Conservation (phyloP, 2,888 invertebrate genomes). For the Deilephila elpenor region DNA sequence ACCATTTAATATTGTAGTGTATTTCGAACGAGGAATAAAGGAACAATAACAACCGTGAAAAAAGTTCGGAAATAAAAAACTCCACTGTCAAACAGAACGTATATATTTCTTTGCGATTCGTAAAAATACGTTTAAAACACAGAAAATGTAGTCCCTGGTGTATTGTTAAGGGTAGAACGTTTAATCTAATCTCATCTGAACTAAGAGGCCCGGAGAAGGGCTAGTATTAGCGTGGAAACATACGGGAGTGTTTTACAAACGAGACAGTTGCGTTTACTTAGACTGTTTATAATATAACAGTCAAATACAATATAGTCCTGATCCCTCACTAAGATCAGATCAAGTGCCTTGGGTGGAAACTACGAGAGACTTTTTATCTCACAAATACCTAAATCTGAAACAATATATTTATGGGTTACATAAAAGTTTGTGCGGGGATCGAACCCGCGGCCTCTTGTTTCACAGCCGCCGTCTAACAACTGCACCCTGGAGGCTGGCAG, state of each 20-base stretch:
- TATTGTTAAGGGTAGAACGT: constrained; percentile 58
- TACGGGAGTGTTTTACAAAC: constrained; percentile 38
- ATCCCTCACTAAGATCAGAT: not conserved
- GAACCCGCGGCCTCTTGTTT: not conserved
- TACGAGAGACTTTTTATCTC: not conserved
- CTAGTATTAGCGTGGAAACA: constrained; percentile 45
- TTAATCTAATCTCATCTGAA: constrained; percentile 63
- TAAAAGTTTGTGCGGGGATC: not conserved
- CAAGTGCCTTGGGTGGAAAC: not conserved
- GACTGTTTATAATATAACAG: not conserved
- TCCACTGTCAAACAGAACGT: constrained; percentile 2
- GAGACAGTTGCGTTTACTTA: constrained; percentile 1
- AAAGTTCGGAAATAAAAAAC: constrained; percentile 9
- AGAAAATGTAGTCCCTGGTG: constrained; percentile 55
- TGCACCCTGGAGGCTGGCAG: not conserved
- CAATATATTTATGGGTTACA: not conserved
- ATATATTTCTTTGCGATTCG: constrained; percentile 31
- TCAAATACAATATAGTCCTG: too few species aligned
- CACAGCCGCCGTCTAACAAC: not conserved
- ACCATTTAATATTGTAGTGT: not conserved
- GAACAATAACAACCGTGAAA: not conserved
- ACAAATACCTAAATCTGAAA: not conserved
- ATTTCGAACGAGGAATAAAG: not conserved
- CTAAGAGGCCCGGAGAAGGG: constrained; percentile 55
- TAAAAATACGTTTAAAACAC: constrained; percentile 48